phyloP scores from a whole-genome alignment of 2,797 vertebrate genomes.

The Falco concolor region DNA sequence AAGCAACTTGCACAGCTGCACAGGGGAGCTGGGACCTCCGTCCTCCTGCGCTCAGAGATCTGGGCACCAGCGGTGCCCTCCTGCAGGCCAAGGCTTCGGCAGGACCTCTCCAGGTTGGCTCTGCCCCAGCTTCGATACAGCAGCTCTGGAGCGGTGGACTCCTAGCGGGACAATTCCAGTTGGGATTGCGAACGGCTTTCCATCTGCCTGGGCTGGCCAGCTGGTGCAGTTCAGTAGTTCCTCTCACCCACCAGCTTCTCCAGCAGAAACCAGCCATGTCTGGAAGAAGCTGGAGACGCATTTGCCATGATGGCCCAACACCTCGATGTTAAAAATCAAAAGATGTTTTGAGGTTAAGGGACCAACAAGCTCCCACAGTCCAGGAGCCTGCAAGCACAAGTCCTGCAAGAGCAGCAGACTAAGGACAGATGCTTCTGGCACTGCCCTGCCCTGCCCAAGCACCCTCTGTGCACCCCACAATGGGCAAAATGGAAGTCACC shows the following conservation, averaged over 20 bases:
- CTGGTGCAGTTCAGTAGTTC: background rate
- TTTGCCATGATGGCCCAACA: background rate
- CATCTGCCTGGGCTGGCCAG: background rate
- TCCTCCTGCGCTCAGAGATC: background rate
- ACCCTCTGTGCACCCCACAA: rapidly evolving
- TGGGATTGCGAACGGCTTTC: background rate
- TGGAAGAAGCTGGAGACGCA: background rate
- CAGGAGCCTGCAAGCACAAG: background rate
- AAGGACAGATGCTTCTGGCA: background rate
- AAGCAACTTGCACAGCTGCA: rapidly evolving
- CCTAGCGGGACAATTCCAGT: background rate
- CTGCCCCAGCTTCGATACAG: background rate
- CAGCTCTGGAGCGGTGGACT: background rate
- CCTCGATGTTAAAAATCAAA: background rate
- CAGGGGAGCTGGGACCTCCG: rapidly evolving
- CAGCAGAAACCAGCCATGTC: background rate
- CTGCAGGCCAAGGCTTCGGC: background rate
- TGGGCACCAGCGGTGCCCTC: background rate
- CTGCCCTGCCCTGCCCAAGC: background rate
- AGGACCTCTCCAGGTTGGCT: background rate
- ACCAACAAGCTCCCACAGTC: background rate
- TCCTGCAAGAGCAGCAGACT: background rate
- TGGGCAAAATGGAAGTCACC: background rate
- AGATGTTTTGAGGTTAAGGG: background rate
- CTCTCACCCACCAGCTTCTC: background rate